These are phyloP conservation scores for Darevskia mixta DNA, from an alignment of 2,797 vertebrate genomes.

Conservation along the genomic window DNA sequence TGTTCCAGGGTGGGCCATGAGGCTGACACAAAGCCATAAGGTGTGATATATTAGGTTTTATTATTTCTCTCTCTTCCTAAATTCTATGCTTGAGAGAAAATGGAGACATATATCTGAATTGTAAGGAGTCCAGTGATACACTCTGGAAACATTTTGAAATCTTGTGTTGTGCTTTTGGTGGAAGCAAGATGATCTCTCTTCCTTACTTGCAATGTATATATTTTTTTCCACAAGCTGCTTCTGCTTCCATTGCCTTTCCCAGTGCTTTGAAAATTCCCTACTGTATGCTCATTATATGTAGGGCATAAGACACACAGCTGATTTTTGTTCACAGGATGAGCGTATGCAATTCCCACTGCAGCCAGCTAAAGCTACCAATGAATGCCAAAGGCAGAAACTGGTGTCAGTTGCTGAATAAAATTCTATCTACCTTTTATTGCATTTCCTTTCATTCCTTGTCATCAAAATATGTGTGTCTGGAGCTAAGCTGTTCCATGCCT, in stretches of 20 bases:
- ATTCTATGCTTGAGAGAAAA: background rate
- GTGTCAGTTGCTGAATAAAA: conserved; percentile 11
- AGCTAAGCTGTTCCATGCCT: conserved; percentile 4
- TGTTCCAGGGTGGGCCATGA: background rate
- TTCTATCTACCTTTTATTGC: background rate
- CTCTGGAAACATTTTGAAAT: conserved; percentile 46
- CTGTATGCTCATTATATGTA: background rate
- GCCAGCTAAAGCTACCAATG: conserved; percentile 14
- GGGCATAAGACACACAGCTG: background rate
- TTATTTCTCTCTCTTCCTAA: background rate
- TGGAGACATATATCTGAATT: background rate
- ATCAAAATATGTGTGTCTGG: background rate
- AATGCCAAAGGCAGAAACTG: conserved; percentile 25
- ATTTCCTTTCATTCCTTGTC: conserved; percentile 25
- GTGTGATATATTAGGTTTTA: background rate
- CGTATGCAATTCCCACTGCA: conserved; percentile 26
- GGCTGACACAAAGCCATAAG: background rate
- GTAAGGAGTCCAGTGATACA: background rate
- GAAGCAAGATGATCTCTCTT: conserved; percentile 52
- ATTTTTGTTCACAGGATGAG: conserved; percentile 15
- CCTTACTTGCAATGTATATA: conserved; percentile 20
- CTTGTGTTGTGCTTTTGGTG: conserved; percentile 9
- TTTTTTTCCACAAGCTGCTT: conserved; percentile 11
- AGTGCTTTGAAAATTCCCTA: conserved; percentile 16
- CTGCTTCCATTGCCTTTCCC: conserved; percentile 3